Base-by-base conservation (phyloP, 1,140 invertebrate genomes). In the Medauroidea extradentata region DNA sequence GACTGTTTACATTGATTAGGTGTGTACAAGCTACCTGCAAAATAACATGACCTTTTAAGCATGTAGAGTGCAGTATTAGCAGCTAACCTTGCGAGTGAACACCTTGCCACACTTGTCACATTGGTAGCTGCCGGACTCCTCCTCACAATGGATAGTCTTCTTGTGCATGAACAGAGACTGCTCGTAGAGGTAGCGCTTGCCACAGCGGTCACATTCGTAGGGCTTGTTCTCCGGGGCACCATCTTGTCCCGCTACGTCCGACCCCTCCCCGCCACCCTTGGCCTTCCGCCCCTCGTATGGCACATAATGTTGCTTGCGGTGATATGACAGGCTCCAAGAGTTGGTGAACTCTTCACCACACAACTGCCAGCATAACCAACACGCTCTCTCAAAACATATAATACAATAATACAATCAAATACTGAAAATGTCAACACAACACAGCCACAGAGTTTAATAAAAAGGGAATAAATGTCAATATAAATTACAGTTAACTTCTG, bases 321-420 rank as follows among this genome's bases (percentile, higher is more conserved):
- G 56, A 16, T 51, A 50, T 5, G 56, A 25, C 29, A 58, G 25
- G 25, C 46, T 39, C 56, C 44, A 58, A 14, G 56, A 50, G 34
- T 49, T 58, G 2, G 29, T 11, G 39, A 58, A 58, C 44, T 49
- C n/a, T 18, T 58, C 44, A n/a, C 23, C n/a, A 39, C 56, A 58
- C 34, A 52, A 13, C 56, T 58, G 46, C 29, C 29, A 4, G 29
- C n/a, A n/a, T n/a, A n/a, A 34, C 29, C 4, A 4, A 34, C 29
- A 34, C 29, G 29, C 29, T 7, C 29, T 34, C n/a, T n/a, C n/a
- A n/a, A n/a, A n/a, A n/a, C n/a, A n/a, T n/a, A n/a, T n/a, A n/a
- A n/a, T n/a, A n/a, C n/a, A n/a, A n/a, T n/a, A n/a, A n/a, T n/a
- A n/a, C n/a, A n/a, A n/a, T n/a, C n/a, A n/a, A n/a, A n/a, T n/a